Conservation (phyloP, 2,113 vertebrate genomes). For the Cygnus atratus region DNA sequence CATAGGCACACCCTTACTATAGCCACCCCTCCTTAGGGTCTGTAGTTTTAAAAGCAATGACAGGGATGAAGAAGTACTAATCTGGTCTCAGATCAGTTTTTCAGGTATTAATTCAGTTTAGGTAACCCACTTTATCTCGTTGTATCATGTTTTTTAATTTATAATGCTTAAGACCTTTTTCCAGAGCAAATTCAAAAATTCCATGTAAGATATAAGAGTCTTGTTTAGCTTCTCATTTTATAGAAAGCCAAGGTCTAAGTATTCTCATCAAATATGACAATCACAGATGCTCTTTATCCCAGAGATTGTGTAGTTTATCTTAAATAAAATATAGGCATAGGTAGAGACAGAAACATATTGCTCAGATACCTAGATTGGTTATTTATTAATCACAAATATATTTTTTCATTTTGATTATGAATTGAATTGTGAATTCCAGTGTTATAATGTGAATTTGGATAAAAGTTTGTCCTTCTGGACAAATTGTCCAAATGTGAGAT, state of each 20-base stretch:
- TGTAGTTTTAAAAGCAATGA: neutral
- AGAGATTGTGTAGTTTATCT: neutral
- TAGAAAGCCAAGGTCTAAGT: neutral
- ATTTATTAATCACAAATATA: neutral
- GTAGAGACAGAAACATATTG: neutral
- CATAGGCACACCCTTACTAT: neutral
- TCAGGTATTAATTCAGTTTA: neutral
- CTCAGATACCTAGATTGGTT: neutral
- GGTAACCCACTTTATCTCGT: neutral
- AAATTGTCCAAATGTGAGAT: neutral
- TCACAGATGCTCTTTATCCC: neutral
- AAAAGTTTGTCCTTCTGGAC: neutral
- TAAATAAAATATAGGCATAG: neutral
- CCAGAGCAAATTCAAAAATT: neutral
- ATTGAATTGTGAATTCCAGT: neutral
- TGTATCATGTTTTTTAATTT: neutral
- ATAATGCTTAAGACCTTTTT: neutral
- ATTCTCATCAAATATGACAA: neutral
- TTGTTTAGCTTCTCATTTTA: neutral
- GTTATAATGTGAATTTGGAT: neutral
- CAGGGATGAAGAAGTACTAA: neutral
- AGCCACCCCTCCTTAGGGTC: neutral
- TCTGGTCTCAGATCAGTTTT: neutral
- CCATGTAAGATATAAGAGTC: fast-evolving
- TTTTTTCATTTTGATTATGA: neutral